These are phyloP conservation scores for Lasioglossum vierecki DNA, from an alignment of 2,888 invertebrate species.

Conservation along the genomic window DNA sequence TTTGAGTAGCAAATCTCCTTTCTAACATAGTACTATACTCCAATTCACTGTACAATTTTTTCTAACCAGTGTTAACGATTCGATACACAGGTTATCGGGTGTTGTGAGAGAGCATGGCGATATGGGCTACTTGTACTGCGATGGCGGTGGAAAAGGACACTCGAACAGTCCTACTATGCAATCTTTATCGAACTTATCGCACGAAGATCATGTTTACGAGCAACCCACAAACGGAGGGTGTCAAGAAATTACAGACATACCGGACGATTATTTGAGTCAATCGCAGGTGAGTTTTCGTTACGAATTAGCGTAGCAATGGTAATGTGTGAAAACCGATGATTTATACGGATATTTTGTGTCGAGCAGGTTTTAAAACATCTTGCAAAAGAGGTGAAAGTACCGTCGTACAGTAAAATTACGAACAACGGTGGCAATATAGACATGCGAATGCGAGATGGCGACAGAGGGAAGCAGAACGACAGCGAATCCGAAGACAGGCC, in stretches of 20 bases:
- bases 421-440: conserved; percentile 77
- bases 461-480: conserved; percentile 78
- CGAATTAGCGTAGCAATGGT: background rate
- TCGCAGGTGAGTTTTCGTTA: conserved; percentile 86
- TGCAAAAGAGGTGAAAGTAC: conserved; percentile 89
- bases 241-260: conserved; percentile 93
- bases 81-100: conserved; percentile 76
- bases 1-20: background rate
- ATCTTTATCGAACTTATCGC: conserved; percentile 80
- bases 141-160: conserved; percentile 81
- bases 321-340: background rate
- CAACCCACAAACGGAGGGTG: conserved; percentile 79
- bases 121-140: conserved; percentile 81
- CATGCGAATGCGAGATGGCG: conserved; percentile 78
- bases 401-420: conserved; percentile 77
- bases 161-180: conserved; percentile 84
- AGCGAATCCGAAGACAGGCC: conserved; percentile 78
- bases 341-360: conserved; percentile 29
- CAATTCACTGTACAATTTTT: background rate
- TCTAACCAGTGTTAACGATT: conserved; percentile 13
- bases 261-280: conserved; percentile 93
- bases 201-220: conserved; percentile 82
- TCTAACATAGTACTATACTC: background rate
- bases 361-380: conserved; percentile 90
- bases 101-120: conserved; percentile 82